These are phyloP conservation scores for Mamestra brassicae DNA, from an alignment of 2,888 invertebrate species.

Conservation along the genomic window DNA sequence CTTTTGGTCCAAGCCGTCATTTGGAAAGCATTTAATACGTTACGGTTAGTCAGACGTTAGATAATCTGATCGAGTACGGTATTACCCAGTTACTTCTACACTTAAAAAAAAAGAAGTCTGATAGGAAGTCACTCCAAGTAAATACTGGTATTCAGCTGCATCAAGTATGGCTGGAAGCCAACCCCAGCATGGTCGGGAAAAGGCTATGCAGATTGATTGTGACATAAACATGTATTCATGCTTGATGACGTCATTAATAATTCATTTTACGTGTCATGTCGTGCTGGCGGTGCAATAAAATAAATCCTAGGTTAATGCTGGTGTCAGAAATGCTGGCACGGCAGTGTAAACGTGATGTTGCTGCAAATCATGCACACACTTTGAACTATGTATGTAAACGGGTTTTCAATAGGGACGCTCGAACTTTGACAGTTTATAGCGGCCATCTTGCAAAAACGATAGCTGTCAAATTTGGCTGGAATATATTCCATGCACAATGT, in stretches of 20 bases:
- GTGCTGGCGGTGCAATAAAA: conserved; percentile 33
- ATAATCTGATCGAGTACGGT: not conserved
- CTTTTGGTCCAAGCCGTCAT: not conserved
- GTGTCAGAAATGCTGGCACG: conserved; percentile 21
- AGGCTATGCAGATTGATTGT: not conserved
- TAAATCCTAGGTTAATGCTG: conserved; percentile 16
- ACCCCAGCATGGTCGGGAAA: not conserved
- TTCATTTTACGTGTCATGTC: conserved; percentile 6
- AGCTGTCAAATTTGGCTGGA: too few relatives aligned
- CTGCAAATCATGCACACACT: conserved; percentile 18
- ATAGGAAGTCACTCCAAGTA: not conserved
- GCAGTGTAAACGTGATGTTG: conserved; percentile 23
- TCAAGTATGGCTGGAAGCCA: not conserved
- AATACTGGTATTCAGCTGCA: not conserved
- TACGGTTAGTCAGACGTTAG: not conserved
- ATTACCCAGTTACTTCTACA: not conserved
- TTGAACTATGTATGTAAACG: not conserved
- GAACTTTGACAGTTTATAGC: too few relatives aligned
- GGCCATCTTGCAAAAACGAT: too few relatives aligned
- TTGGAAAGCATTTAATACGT: not conserved
- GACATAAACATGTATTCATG: not conserved
- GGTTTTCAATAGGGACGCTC: too few relatives aligned
- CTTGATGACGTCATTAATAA: conserved; percentile 25
- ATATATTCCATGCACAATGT: too few relatives aligned
- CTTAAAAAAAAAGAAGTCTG: too few relatives aligned